Evolutionary conservation across 2,113 vertebrate species (phyloP), one percentile per base, ranked within the genome.

Genomic region (Macquaria ambigua): DNA sequence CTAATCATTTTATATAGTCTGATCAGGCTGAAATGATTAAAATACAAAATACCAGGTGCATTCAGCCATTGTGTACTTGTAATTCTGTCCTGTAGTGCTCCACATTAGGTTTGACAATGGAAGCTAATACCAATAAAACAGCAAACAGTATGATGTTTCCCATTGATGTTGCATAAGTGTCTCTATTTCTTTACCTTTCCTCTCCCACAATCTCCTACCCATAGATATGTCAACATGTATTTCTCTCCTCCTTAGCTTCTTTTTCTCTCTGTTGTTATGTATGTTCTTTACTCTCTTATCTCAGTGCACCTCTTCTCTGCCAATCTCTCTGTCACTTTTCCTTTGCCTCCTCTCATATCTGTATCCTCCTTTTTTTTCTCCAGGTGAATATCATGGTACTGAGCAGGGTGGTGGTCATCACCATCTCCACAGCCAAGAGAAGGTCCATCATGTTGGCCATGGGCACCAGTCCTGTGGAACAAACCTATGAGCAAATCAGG

Each of bases 321-420:
- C 31, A 0, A 34, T 71, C 18, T 71, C 37, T 23, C 5, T 53
- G 8, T 31, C 21, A n/a, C 8, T 76, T 46, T 8, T 0, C 21
- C 16, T 62, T 58, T 41, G 15, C 11, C 5, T 46, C 25, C 7
- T 66, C 23, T 39, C 43, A 69, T 59, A 21, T 68, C 16, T 56
- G 0, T 34, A n/a, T n/a, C 5, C 11, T 67, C 3, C 6, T 72
- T 63, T 63, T 69, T 12, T 64, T 61, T 11, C 3, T 34, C 34
- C 89, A 97, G 96, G 96, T 97, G 48, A 96, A 96, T 81, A 81
- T 96, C 74, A 89, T 96, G 92, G 95, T 96, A 8, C 88, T 97
- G 68, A 93, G 93, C 1, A 90, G 96, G 52, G 96, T 96, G 50
- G 93, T 96, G 23, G 71, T 95, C 77, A 96, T 97, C 87, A 96